Evolutionary conservation across 2,888 invertebrate genomes (phyloP).

Genomic region (Spicauda simplicius): DNA sequence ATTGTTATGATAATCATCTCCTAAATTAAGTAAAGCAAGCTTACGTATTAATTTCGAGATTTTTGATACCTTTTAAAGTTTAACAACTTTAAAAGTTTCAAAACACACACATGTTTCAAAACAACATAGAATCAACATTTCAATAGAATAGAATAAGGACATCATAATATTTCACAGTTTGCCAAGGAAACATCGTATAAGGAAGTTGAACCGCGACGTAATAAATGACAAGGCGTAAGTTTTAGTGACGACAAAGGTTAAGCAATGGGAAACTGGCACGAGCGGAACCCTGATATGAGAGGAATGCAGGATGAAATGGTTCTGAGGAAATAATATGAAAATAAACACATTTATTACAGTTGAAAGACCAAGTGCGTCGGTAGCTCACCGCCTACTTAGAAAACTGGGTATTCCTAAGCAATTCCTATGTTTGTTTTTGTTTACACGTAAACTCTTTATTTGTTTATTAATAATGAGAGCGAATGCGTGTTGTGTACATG

Average conservation of each 20-base stretch:
- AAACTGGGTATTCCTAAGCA: constrained; percentile 14
- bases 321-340: not conserved
- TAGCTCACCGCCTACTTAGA: not conserved
- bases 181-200: not conserved
- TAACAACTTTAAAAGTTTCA: too few species aligned
- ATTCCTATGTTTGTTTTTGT: not conserved
- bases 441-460: not conserved
- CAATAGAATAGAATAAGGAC: too few species aligned
- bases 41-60: too few species aligned
- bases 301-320: not conserved
- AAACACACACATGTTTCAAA: too few species aligned
- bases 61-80: too few species aligned
- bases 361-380: constrained; percentile 4
- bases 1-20: too few species aligned
- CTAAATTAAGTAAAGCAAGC: too few species aligned
- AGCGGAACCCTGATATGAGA: not conserved
- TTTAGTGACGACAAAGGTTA: constrained; percentile 3
- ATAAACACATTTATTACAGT: not conserved
- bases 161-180: too few species aligned
- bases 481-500: not conserved
- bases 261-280: constrained; percentile 1
- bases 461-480: not conserved
- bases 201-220: not conserved
- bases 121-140: too few species aligned
- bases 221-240: not conserved